Conservation (phyloP, 2,888 invertebrate species). For the Orthosia gracilis region DNA sequence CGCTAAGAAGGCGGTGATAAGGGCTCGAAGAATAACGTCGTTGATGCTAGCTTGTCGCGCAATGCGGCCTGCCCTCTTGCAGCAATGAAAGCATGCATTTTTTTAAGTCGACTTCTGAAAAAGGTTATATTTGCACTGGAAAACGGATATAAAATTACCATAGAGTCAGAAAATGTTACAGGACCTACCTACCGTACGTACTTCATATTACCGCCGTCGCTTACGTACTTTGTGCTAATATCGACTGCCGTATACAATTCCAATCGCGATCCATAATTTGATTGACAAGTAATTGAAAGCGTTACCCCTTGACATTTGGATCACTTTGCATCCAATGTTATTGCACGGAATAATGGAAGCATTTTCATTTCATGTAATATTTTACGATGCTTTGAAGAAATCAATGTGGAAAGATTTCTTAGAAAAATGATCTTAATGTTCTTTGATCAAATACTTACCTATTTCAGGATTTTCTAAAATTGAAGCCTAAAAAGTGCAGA, state of each 20-base stretch:
- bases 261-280: slow-evolving; percentile 11
- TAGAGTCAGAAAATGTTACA: neutral
- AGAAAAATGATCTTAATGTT: too few relatives aligned
- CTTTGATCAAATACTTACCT: too few relatives aligned
- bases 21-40: too few relatives aligned
- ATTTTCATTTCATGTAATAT: neutral
- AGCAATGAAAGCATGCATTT: too few relatives aligned
- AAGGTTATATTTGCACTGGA: neutral
- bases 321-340: slow-evolving; percentile 3
- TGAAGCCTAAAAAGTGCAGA: too few relatives aligned
- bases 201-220: too few relatives aligned
- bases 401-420: too few relatives aligned
- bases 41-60: too few relatives aligned
- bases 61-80: too few relatives aligned
- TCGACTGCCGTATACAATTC: neutral
- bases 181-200: too few relatives aligned
- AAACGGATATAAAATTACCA: neutral
- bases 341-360: slow-evolving; percentile 2
- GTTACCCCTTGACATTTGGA: slow-evolving; percentile 12
- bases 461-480: too few relatives aligned
- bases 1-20: too few relatives aligned
- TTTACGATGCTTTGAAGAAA: neutral
- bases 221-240: neutral
- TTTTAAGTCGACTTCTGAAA: neutral
- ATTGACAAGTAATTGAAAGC: slow-evolving; percentile 34